Evolutionary conservation across 2,113 vertebrate genomes (phyloP), one percentile per base, ranked within the genome.

Genomic region (Varanus komodoensis): DNA sequence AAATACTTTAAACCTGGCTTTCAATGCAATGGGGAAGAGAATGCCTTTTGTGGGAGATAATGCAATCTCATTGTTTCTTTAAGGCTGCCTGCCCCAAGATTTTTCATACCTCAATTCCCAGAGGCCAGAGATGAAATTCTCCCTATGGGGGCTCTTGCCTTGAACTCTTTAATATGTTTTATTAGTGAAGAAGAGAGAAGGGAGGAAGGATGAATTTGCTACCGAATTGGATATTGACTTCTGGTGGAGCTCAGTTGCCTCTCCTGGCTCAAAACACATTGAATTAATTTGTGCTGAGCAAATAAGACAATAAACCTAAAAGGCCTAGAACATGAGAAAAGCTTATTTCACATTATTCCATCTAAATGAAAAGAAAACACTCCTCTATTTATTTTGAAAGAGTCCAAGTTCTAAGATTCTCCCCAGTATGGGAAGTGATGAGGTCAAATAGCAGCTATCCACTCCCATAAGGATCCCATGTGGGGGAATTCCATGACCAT

Each of bases 221-320:
- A 93, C 82, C 5, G 92, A 92, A 94, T 89, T 86, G 87, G 82
- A 69, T 95, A 77, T 90, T 95, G 94, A 92, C 64, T 95, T 94
- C 91, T 96, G 92, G 89, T 0, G 8, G 90, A 83, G 89, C 68
- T 94, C 89, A 57, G 83, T 89, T 91, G 32, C 64, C 88, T 93
- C 90, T 90, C 32, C 4, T 81, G 86, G 84, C 82, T 92, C 89
- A 75, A 92, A 95, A 90, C 90, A 93, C 0, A 0, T 68, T 88
- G 89, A 93, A 96, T 93, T 95, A 93, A 92, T 94, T 91, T 91
- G 74, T 81, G 78, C 68, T 84, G 44, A 89, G 68, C 88, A 95
- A 95, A 94, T 73, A 93, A 64, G 84, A 87, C 92, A 90, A 88
- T 54, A 92, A 93, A 93, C 17, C 52, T 82, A 75, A 90, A 84